Conservation (phyloP, 2,888 invertebrate species). For the Tipula vernalis region DNA sequence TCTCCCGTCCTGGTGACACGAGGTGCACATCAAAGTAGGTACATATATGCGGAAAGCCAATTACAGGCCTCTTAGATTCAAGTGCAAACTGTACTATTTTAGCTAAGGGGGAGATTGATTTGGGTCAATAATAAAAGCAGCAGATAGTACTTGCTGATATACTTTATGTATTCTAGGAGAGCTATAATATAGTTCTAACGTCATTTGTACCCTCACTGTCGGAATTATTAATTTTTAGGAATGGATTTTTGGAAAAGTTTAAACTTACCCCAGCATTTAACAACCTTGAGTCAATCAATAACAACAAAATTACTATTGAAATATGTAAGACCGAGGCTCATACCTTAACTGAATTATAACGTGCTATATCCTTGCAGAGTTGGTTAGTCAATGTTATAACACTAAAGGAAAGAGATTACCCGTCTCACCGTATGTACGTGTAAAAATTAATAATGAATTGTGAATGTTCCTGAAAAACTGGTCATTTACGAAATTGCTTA, state of each 20-base stretch:
- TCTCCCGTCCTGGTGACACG: not conserved
- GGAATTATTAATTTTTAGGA: not conserved
- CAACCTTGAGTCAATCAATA: no score
- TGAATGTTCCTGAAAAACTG: not conserved
- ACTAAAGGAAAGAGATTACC: not conserved
- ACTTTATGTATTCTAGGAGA: not conserved
- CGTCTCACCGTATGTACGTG: not conserved
- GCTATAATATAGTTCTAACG: not conserved
- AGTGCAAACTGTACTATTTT: not conserved
- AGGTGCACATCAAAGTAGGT: not conserved
- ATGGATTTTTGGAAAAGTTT: not conserved
- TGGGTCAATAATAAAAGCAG: not conserved
- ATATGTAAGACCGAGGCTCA: no score
- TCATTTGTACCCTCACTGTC: not conserved
- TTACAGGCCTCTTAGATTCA: not conserved
- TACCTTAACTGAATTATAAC: no score
- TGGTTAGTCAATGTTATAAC: not conserved
- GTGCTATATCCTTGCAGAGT: not conserved
- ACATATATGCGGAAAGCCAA: not conserved
- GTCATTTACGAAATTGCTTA: not conserved
- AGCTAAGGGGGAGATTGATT: not conserved
- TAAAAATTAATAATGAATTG: not conserved
- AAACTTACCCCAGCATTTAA: not conserved
- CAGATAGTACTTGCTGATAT: not conserved
- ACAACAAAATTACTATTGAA: no score